Evolutionary conservation across 2,888 invertebrate genomes (phyloP), one percentile per base, ranked within the genome.

Genomic region (Plagodis dolabraria): DNA sequence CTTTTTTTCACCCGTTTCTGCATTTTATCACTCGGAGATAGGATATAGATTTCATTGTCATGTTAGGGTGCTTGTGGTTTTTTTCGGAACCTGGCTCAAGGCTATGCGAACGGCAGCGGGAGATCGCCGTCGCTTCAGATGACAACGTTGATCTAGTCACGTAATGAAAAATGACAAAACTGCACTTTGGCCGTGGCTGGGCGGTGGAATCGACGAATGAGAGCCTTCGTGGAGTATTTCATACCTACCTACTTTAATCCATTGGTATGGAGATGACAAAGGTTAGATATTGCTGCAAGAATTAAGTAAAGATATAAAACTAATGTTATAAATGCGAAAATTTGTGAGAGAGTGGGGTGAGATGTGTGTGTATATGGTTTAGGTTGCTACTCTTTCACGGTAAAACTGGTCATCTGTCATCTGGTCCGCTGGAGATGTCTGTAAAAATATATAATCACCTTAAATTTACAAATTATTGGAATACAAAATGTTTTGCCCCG

Each of bases 151-250:
- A 94, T 94, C 94, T 93, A 89, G 87, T 93, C 94, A 94, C 94
- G 94, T 94, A 94, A 94, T 94, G 94, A 94, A 94, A 94, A 94
- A 94, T 94, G 93, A 93, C 94, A 93, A 87, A 88, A 88, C 84
- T 84, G 83, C 78, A 79, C 76, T 70, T 61, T 68, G 73, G 69
- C 72, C 71, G 72, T 71, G n/a, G 53, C 47, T 47, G 43, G 54
- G 72, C 71, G 69, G 63, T 65, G 35, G 58, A 70, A 78, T 76
- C 71, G 61, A 65, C 76, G 79, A 83, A 82, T 83, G 63, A 58
- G 57, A 58, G 53, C 51, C 35, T 53, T 50, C 33, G 42, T 11
- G 35, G 8, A 42, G 48, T 53, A 22, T 22, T 22, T 22, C 22
- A 22, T 22, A 57, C 35, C 22, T 53, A 46, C 48, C 12, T 47